Evolutionary conservation across 1,140 invertebrate species (phyloP), one percentile per base, ranked within the genome.

Genomic region (Bombus pascuorum): DNA sequence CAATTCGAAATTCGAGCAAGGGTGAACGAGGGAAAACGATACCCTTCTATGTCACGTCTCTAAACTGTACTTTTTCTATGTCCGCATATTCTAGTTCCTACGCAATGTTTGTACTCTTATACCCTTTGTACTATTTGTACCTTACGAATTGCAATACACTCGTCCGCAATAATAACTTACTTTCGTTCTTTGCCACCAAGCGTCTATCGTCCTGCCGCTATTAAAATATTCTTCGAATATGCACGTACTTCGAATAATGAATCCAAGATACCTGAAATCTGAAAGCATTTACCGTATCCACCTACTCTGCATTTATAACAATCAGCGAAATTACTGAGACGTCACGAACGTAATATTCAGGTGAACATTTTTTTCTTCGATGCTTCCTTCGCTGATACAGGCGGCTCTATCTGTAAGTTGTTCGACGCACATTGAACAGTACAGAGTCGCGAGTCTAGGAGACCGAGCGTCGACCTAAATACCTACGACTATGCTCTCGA

Each of bases 81-180:
- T 95, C 94, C 94, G 91, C 93, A 94, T 95, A 94, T 90, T 94
- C 93, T 95, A 95, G 94, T 95, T 95, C 94, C 94, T 95, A 95
- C 90, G 94, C 93, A 94, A 95, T 94, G 92, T 95, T 95, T 95
- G 93, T 95, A 95, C 92, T 95, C 93, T 95, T 94, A 94, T 95
- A 95, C 91, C 94, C 94, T 95, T 95, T 95, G 92, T 95, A 95
- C 94, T 94, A 93, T 95, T 95, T 95, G 94, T 95, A 95, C 94
- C 94, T 94, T 93, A 93, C 91, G 91, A 94, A 94, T 94, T 93
- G 94, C 94, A 95, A 95, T 95, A 95, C 93, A 95, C 91, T 95
- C 94, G 94, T 95, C 94, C 93, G 92, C 92, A 94, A 94, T 94
- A 93, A 94, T 92, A 15, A 83, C 18, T 25, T 15, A 59, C 71